Conservation (phyloP, 2,888 invertebrate genomes). For the Podotricha telesiphe region DNA sequence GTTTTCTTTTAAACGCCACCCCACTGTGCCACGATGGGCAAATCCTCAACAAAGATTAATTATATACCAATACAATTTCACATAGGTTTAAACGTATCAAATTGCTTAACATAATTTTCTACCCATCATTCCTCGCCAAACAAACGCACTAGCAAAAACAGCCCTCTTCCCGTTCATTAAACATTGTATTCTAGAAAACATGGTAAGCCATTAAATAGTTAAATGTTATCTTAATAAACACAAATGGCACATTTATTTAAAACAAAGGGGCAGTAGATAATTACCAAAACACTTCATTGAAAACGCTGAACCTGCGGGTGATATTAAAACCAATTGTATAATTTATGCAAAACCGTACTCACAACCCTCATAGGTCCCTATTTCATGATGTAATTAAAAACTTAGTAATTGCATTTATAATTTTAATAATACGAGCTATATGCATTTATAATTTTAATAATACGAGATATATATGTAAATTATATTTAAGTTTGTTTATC, state of each 20-base stretch:
- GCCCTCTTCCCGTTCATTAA: neutral
- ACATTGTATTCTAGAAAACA: neutral
- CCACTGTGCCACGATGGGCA: too few relatives aligned
- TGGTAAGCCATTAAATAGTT: neutral
- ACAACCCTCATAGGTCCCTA: slow-evolving; percentile 46
- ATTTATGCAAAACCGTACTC: slow-evolving; percentile 70
- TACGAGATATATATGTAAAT: neutral
- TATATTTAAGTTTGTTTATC: neutral
- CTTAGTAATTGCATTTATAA: slow-evolving; percentile 11
- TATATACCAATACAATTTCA: too few relatives aligned
- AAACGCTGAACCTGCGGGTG: slow-evolving; percentile 57
- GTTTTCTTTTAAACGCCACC: too few relatives aligned
- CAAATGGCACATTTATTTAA: slow-evolving; percentile 17
- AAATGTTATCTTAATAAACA: slow-evolving; percentile 2
- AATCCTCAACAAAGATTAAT: too few relatives aligned
- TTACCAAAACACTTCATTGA: slow-evolving; percentile 54
- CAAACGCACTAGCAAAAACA: neutral
- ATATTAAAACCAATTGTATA: slow-evolving; percentile 67
- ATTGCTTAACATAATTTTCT: too few relatives aligned
- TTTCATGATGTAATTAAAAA: slow-evolving; percentile 15
- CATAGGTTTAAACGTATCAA: too few relatives aligned
- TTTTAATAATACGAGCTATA: neutral
- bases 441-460: neutral
- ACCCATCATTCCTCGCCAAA: neutral
- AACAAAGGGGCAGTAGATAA: slow-evolving; percentile 36